Conservation (phyloP, 2,113 vertebrate species). For the Pica pica region DNA sequence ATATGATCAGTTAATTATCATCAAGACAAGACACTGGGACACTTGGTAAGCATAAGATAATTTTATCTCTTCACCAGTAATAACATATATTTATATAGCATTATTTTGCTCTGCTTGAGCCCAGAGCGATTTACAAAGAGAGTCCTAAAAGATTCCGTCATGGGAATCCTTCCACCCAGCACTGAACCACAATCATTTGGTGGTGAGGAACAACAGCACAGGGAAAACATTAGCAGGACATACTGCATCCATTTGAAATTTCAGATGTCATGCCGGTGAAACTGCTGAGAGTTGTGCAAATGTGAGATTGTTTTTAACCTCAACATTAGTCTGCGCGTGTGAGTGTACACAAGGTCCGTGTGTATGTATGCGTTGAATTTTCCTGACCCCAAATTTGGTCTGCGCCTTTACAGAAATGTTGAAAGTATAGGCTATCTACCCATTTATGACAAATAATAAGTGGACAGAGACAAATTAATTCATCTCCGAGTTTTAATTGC, state of each 20-base stretch:
- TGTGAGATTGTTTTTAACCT: neutral
- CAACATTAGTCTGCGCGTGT: neutral
- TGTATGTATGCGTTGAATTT: neutral
- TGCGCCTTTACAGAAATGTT: neutral
- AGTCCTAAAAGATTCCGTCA: neutral
- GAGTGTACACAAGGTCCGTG: neutral
- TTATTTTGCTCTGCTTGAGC: neutral
- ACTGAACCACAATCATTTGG: neutral
- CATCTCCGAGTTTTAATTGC: neutral
- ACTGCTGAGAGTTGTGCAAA: neutral
- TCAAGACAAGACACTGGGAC: slow-evolving; percentile 31
- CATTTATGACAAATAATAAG: neutral
- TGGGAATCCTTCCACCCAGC: neutral
- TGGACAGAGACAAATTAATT: neutral
- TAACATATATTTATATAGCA: neutral
- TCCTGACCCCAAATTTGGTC: neutral
- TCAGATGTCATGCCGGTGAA: neutral
- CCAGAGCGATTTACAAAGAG: neutral
- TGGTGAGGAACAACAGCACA: neutral
- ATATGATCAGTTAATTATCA: slow-evolving; percentile 34
- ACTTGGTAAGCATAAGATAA: slow-evolving; percentile 9
- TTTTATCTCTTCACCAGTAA: slow-evolving; percentile 1
- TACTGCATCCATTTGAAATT: neutral
- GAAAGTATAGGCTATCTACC: neutral
- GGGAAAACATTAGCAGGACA: neutral